Evolutionary conservation across 2,888 invertebrate species (phyloP), one percentile per base, ranked within the genome.

Genomic region (Athalia circularis): DNA sequence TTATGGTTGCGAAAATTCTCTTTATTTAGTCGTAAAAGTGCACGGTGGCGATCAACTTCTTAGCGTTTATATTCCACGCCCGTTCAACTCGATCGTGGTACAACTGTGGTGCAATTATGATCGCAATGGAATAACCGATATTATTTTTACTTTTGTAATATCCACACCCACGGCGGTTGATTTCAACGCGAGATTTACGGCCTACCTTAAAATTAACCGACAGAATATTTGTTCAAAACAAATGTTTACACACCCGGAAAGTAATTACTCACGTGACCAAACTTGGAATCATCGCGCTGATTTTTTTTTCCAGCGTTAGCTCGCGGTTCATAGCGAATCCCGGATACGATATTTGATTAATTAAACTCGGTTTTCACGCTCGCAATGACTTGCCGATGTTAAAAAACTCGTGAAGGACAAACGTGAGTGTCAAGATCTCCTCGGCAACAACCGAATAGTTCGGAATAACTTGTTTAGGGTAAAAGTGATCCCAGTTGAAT

Each of bases 161-260:
- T n/a, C 7, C 29, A 11, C 9, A 11, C 54, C 11, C 62, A 11
- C 1, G 11, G 3, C 62, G 62, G 11, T 62, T 15, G 7, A 62
- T 8, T 68, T 68, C 29, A 68, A 5, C 52, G 68, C 52, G n/a
- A 68, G 54, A 68, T 52, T 68, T 68, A 15, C 52, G 11, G 45
- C 52, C 11, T 29, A 29, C 29, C 29, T 29, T 29, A 29, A 29
- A 29, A 29, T 29, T 29, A 0, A 29, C 29, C 29, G 29, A 1
- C 29, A 29, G 29, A 29, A 29, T 29, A 29, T 29, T 29, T 29
- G 29, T 29, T 2, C 29, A 29, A 29, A 29, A 29, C 0, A 29
- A 29, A 29, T 29, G 29, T 29, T 29, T 29, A 29, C 29, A 29
- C 29, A 29, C 29, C 29, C 29, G 29, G 29, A 29, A 29, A 0